These are phyloP conservation scores for Lasioglossum pauxillum DNA, from an alignment of 2,888 invertebrate species.

Conservation along the genomic window DNA sequence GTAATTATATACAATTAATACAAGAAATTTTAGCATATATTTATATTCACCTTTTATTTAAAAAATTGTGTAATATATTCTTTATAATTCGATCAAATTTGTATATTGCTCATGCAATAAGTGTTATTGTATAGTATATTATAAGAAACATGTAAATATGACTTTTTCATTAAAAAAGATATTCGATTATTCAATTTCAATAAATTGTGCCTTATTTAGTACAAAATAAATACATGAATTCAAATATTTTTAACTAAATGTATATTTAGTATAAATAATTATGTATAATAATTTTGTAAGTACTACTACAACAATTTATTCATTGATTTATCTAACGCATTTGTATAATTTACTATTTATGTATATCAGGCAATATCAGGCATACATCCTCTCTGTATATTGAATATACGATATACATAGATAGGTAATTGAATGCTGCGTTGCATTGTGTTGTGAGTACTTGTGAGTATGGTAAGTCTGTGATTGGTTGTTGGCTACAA, in stretches of 20 bases:
- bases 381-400: no score
- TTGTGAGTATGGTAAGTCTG: not conserved
- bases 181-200: not conserved
- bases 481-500: not conserved
- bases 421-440: not conserved
- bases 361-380: no score
- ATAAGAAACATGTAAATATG: constrained; percentile 20
- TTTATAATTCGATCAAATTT: constrained; percentile 20
- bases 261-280: not conserved
- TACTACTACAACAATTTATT: not conserved
- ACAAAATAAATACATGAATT: not conserved
- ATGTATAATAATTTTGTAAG: not conserved
- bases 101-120: constrained; percentile 20
- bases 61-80: constrained; percentile 33
- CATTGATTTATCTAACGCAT: not conserved
- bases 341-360: no score
- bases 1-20: constrained; percentile 31
- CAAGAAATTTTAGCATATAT: constrained; percentile 23
- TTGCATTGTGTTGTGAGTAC: no score
- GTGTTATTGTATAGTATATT: constrained; percentile 17
- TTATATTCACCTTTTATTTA: constrained; percentile 20
- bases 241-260: not conserved
- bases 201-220: constrained; percentile 21
- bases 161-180: constrained; percentile 11
- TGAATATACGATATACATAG: no score